These are phyloP conservation scores for Azemiops feae DNA, from an alignment of 2,113 vertebrate genomes.

Conservation along the genomic window DNA sequence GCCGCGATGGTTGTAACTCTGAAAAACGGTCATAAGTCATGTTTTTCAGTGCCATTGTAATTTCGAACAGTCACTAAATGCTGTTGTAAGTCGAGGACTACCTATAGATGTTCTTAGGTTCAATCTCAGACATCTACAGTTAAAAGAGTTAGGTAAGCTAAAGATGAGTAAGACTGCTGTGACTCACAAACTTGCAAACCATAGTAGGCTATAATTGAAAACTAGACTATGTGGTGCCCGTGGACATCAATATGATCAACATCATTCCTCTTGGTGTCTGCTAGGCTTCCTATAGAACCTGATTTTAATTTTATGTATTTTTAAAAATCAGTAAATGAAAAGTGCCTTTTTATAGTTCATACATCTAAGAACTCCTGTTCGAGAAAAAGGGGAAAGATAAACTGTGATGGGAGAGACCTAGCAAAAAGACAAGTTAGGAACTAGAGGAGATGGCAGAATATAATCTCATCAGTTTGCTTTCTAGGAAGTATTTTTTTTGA, in stretches of 20 bases:
- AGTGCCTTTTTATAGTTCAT: background rate
- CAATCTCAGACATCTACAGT: background rate
- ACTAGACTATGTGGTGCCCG: background rate
- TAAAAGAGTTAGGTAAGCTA: background rate
- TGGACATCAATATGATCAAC: background rate
- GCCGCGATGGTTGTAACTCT: background rate
- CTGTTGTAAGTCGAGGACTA: background rate
- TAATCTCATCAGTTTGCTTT: background rate
- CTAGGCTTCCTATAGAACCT: background rate
- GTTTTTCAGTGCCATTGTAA: background rate
- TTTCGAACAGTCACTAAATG: background rate
- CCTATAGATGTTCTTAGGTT: background rate
- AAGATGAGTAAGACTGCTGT: background rate
- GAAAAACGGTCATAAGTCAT: background rate
- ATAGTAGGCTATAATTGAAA: background rate
- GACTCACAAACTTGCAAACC: background rate
- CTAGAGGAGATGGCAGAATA: background rate
- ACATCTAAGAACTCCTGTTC: background rate
- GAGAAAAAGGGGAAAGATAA: background rate
- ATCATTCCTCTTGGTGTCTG: background rate
- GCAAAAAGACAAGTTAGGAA: background rate
- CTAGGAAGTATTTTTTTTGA: background rate
- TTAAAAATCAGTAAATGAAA: background rate
- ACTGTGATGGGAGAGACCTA: background rate
- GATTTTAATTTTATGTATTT: background rate